Percentiles rank a stretch among this genome's conserved stretches.
Evolutionary conservation across 2,797 vertebrate genomes (phyloP).

Genomic region (Toxotes lorentzi): DNA sequence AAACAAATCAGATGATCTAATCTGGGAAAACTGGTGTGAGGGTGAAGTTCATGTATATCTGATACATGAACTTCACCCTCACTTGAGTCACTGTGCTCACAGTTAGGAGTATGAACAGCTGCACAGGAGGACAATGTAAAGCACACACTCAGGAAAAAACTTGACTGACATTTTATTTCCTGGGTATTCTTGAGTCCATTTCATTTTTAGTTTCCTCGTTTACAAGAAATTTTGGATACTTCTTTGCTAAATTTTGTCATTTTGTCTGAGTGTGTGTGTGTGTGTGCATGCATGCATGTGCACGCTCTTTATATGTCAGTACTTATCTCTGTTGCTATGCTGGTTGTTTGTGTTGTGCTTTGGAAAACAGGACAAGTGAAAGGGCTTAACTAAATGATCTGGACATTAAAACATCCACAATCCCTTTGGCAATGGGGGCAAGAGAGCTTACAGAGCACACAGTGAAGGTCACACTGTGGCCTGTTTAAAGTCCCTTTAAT

Average conservation of each 20-base stretch:
- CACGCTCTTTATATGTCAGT: no score
- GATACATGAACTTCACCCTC: no score
- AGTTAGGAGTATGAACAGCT: neutral
- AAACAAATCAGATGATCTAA: neutral
- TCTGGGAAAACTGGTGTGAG: neutral
- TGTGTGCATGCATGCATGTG: no score
- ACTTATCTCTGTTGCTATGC: no score
- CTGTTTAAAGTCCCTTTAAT: neutral
- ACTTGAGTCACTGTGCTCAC: neutral
- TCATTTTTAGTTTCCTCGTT: no score
- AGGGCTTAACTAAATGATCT: constrained; percentile 16
- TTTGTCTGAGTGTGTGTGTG: neutral
- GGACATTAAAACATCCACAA: constrained; percentile 24
- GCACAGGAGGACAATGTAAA: neutral
- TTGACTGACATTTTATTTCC: neutral
- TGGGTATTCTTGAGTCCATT: neutral
- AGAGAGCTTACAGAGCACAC: neutral
- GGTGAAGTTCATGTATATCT: neutral
- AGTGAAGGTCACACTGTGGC: neutral
- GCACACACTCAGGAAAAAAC: neutral
- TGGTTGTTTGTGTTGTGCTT: neutral
- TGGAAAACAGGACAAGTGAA: no score
- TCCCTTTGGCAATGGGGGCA: neutral
- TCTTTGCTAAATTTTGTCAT: neutral
- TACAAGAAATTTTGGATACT: neutral